Conservation (phyloP, 2,888 invertebrate genomes). For the Carterocephalus palaemon region DNA sequence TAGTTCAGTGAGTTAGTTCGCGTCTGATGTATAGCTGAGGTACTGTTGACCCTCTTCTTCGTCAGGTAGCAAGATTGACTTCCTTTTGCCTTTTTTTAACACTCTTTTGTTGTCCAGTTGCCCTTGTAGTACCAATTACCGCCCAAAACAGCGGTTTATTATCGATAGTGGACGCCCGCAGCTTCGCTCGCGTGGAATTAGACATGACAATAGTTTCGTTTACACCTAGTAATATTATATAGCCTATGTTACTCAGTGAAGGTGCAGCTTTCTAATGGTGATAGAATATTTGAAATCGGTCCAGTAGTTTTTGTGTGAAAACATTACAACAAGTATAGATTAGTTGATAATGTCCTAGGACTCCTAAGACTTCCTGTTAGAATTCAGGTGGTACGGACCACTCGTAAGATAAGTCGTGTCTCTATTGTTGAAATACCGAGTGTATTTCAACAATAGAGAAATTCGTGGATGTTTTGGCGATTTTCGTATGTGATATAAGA, state of each 20-base stretch:
- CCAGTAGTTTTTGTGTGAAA: too few relatives aligned
- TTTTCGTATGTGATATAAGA: too few relatives aligned
- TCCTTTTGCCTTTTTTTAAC: constrained; percentile 49
- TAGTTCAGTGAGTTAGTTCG: constrained; percentile 44
- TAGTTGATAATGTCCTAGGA: background rate
- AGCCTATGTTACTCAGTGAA: too few relatives aligned
- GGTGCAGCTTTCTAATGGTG: too few relatives aligned
- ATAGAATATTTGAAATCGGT: too few relatives aligned
- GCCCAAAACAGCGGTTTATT: background rate
- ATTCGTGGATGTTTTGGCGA: background rate
- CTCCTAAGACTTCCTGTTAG: background rate
- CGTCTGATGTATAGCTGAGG: constrained; percentile 37
- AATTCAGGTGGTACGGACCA: too few relatives aligned
- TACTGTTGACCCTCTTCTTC: constrained; percentile 66
- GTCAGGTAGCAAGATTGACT: constrained; percentile 71
- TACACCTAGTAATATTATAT: too few relatives aligned
- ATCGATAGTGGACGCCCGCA: background rate
- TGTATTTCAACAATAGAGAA: background rate
- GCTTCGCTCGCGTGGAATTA: too few relatives aligned
- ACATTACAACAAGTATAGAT: too few relatives aligned
- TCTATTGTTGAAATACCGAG: background rate
- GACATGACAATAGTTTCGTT: too few relatives aligned
- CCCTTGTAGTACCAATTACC: too few relatives aligned
- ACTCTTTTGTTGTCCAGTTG: too few relatives aligned
- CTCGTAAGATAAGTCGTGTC: background rate